Evolutionary conservation across 2,797 vertebrate species (phyloP), one percentile per base, ranked within the genome.

Genomic region (Sebastes umbrosus): DNA sequence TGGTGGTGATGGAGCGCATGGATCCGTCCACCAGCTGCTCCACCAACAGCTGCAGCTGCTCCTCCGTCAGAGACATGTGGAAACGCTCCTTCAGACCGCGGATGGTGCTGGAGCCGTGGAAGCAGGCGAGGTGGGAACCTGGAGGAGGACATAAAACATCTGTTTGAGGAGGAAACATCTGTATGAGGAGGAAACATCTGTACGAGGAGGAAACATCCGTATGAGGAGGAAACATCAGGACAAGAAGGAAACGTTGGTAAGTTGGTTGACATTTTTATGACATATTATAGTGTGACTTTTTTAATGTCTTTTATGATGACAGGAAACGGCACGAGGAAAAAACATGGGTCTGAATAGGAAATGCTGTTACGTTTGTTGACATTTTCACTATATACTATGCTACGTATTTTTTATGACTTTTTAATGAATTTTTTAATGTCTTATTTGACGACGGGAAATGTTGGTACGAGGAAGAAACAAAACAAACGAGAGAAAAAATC

Each of bases 11-110:
- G 25, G 98, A 99, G 18, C 97, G 93, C 96, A 99, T 96, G 87
- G 97, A 98, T 10, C 97, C 97, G 0, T 99, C 97, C 80, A 99
- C 98, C 96, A 99, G 95, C 95, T 98, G 97, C 80, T 99, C 97
- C 76, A 99, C 94, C 82, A 97, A 95, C 29, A 97, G 82, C 96
- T 99, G 98, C 46, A 99, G 97, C 96, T 99, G 98, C 93, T 99
- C 98, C 95, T 99, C 98, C 0, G 98, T 99, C 96, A 98, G 96
- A 86, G 95, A 96, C 98, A 99, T 99, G 96, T 99, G 98, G 96
- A 99, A 99, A 0, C 98, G 96, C 90, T 99, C 98, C 94, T 99
- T 99, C 80, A 99, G 94, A 75, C 97, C 94, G 0, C 98, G 97
- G 92, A 99, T 97, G 87, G 98, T 99, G 94, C 97, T 97, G 31